Evolutionary conservation across 2,113 vertebrate genomes (phyloP), one percentile per base, ranked within the genome.

Genomic region (Corythornis vintsioides): DNA sequence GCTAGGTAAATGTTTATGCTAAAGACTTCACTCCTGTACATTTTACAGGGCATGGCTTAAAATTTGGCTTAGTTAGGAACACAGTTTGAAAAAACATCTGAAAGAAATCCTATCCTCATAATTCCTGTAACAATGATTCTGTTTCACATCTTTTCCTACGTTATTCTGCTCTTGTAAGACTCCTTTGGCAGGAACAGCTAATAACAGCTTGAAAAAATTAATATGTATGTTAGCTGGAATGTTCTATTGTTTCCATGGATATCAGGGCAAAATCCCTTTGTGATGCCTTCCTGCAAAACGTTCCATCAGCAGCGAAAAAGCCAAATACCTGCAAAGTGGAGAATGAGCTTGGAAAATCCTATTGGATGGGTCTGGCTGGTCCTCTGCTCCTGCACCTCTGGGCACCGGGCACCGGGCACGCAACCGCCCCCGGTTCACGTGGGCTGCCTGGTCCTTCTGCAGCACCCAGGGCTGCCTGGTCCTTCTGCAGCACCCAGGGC

Each of bases 211-310:
- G 65, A 55, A 26, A 84, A 80, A 90, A 92, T 81, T 88, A 88
- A 63, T 81, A 71, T 71, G 90, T 52, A 87, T 69, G 70, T 77
- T 88, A 48, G 65, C 64, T 28, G 19, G 75, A 77, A 81, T 55
- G n/a, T 48, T 69, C 90, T 73, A 78, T 90, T 94, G 88, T 94
- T 92, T 94, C 90, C 88, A 92, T 94, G 90, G 93, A 78, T 90
- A 94, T 91, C 11, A 5, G 38, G 45, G 71, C 88, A 69, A 60
- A 92, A 92, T 85, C 83, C 79, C 38, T 48, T 40, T 73, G 83
- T 10, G 43, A 55, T 61, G 29, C 55, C 70, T 77, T 90, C 64
- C 55, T 81, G 31, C 48, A 81, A 90, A 88, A 64, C 28, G 70
- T 76, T 72, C 88, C 53, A 90, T 64, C 70, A 52, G 48, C 74